Evolutionary conservation across 2,888 invertebrate species (phyloP).

Genomic region (Ennomos erosarius): DNA sequence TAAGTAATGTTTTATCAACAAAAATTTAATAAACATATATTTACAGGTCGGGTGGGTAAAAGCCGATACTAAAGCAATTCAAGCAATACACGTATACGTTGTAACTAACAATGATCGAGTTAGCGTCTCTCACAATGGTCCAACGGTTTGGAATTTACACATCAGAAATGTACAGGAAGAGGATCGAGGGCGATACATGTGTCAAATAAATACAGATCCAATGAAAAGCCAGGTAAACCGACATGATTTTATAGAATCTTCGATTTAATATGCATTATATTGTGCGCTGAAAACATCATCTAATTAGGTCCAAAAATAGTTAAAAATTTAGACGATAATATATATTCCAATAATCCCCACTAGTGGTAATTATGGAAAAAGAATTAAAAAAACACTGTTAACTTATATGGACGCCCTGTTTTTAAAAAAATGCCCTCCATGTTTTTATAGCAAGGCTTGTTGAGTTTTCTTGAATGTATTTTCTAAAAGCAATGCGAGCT

Average conservation of each 20-base stretch:
- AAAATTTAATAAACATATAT: background rate
- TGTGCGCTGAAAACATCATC: background rate
- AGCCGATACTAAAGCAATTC: constrained; percentile 96
- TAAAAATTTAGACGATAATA: background rate
- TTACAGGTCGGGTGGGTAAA: constrained; percentile 96
- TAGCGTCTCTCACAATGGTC: constrained; percentile 93
- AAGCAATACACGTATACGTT: constrained; percentile 96
- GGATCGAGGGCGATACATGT: constrained; percentile 96
- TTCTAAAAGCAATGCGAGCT: no score
- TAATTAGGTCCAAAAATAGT: constrained; percentile 42
- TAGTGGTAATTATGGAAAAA: no score
- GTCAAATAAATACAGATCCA: constrained; percentile 97
- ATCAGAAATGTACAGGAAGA: constrained; percentile 94
- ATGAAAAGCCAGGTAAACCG: constrained; percentile 94
- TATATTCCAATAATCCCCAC: no score
- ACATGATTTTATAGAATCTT: background rate
- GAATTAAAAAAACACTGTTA: no score
- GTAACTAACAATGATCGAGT: constrained; percentile 96
- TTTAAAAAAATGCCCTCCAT: no score
- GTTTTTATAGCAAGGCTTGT: no score
- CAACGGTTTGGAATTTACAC: constrained; percentile 95
- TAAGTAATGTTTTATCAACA: background rate
- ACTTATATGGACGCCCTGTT: no score
- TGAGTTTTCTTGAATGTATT: no score
- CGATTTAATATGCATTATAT: background rate